phyloP scores from a whole-genome alignment of 1,140 invertebrate species.

The Rhizoglyphus robini region DNA sequence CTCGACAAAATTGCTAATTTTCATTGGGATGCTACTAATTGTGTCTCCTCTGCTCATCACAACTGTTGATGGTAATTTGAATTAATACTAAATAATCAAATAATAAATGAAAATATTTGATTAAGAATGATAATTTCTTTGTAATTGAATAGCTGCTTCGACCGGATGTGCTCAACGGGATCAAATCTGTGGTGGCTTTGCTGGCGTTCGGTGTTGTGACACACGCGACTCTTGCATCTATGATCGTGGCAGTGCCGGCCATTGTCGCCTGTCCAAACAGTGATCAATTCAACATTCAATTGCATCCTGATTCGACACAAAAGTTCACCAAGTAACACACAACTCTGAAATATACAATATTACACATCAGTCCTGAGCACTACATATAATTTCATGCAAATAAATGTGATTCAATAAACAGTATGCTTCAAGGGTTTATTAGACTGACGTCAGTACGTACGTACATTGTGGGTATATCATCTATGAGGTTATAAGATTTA shows the following conservation, averaged over 20 bases:
- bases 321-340: background rate
- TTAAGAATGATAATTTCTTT: no score
- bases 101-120: no score
- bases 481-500: no score
- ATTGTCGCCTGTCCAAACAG: background rate
- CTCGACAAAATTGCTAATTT: no score
- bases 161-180: background rate
- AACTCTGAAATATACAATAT: background rate
- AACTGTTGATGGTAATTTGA: no score
- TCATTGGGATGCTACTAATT: no score
- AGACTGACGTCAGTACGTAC: slow-evolving; percentile 25
- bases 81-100: no score
- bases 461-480: slow-evolving; percentile 23
- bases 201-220: background rate
- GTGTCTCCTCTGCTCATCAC: no score
- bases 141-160: no score
- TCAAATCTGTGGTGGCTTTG: background rate
- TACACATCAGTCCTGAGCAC: no score
- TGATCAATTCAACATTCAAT: background rate
- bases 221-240: background rate
- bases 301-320: background rate
- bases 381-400: background rate
- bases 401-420: background rate
- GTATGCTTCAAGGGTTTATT: slow-evolving; percentile 5
- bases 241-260: background rate